Percentiles rank a stretch among this genome's conserved stretches.
These are phyloP conservation scores for Eurytemora carolleeae DNA, from an alignment of 1,140 invertebrate genomes.

Conservation along the genomic window DNA sequence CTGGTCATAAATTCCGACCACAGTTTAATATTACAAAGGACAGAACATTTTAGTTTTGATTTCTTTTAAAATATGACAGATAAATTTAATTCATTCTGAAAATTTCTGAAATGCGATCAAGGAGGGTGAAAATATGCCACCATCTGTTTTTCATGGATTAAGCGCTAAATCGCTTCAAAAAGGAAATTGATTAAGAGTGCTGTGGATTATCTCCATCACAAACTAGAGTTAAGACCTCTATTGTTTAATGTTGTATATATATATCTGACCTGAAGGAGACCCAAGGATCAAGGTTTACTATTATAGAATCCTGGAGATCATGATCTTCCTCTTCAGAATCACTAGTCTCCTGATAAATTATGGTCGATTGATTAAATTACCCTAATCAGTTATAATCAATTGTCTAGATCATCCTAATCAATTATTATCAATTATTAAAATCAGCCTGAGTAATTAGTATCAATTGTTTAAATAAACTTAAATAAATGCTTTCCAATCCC, in stretches of 20 bases:
- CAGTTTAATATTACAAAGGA: too few relatives aligned
- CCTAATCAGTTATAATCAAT: too few relatives aligned
- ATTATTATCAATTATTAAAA: too few relatives aligned
- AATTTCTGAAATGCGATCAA: background rate
- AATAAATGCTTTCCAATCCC: too few relatives aligned
- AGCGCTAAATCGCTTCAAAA: background rate
- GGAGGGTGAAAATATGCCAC: background rate
- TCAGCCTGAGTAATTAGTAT: too few relatives aligned
- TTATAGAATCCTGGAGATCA: background rate
- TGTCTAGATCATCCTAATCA: too few relatives aligned
- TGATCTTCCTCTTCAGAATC: background rate
- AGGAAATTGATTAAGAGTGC: background rate
- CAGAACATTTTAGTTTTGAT: too few relatives aligned
- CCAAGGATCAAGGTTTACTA: background rate
- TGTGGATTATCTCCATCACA: background rate
- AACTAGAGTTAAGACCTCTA: background rate
- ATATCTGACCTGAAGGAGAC: background rate
- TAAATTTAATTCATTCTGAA: background rate
- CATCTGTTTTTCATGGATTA: background rate
- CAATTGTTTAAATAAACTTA: too few relatives aligned
- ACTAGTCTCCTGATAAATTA: background rate
- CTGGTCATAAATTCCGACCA: too few relatives aligned
- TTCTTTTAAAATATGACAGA: too few relatives aligned
- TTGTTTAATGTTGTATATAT: background rate
- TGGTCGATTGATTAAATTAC: too few relatives aligned